Percentiles rank a stretch among this genome's conserved stretches.
Evolutionary conservation across 1,140 invertebrate genomes (phyloP).

Genomic region (Nasonia vitripennis): DNA sequence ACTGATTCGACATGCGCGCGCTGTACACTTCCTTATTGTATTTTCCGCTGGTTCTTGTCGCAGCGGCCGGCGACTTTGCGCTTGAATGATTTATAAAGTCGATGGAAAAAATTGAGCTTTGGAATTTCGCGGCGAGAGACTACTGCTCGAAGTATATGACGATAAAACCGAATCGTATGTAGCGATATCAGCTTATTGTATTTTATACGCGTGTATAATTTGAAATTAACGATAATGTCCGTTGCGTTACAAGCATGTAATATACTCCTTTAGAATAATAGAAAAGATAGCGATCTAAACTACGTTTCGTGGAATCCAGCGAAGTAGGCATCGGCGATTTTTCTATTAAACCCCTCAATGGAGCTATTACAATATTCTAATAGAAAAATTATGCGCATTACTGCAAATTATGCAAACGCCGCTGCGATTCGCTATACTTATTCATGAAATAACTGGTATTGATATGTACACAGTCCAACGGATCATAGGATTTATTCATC

Average conservation of each 20-base stretch:
- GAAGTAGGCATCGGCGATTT: neutral
- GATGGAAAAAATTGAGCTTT: neutral
- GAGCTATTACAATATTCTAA: slow-evolving; percentile 15
- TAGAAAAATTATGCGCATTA: neutral
- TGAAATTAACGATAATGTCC: too few relatives aligned
- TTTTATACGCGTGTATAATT: too few relatives aligned
- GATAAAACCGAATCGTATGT: too few relatives aligned
- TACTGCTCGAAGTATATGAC: too few relatives aligned
- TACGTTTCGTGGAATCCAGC: neutral
- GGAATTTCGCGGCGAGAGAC: too few relatives aligned
- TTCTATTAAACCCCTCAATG: neutral
- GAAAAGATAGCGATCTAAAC: too few relatives aligned
- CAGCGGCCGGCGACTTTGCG: too few relatives aligned
- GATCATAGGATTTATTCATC: too few relatives aligned
- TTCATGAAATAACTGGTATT: neutral
- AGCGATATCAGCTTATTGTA: too few relatives aligned
- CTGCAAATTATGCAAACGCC: slow-evolving; percentile 7
- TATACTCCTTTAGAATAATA: neutral
- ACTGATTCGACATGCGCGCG: neutral
- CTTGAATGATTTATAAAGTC: neutral
- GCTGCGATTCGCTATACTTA: neutral
- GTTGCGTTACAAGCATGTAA: neutral
- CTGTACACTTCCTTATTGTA: neutral
- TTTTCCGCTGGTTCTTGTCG: too few relatives aligned
- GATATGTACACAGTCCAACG: too few relatives aligned